Evolutionary conservation across 1,140 invertebrate species (phyloP).

Genomic region (Caerostris extrusa): DNA sequence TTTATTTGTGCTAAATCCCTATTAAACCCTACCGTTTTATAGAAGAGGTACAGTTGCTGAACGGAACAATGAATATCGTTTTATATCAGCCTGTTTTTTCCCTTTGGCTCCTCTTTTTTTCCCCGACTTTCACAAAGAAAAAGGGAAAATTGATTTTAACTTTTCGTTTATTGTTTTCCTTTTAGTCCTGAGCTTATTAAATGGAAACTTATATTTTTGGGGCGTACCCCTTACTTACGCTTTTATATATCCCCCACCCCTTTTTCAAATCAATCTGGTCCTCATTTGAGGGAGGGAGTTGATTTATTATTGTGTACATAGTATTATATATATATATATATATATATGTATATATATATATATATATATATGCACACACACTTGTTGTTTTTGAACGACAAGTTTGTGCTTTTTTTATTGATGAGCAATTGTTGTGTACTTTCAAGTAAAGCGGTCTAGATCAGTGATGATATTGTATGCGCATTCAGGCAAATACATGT

Average conservation of each 20-base stretch:
- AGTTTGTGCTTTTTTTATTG: constrained; percentile 6
- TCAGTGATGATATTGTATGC: constrained; percentile 9
- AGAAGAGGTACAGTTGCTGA: neutral
- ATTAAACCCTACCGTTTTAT: neutral
- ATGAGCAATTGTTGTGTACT: neutral
- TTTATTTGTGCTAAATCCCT: neutral
- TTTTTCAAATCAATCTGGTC: neutral
- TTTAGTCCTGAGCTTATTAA: constrained; percentile 3
- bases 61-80: constrained; percentile 21
- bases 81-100: constrained; percentile 10
- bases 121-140: neutral
- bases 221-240: neutral
- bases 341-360: neutral
- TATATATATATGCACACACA: neutral
- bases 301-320: neutral
- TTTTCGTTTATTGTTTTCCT: neutral
- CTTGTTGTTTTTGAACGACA: neutral
- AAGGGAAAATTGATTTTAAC: constrained; percentile 6
- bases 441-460: neutral
- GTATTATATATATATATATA: neutral
- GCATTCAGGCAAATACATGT: neutral
- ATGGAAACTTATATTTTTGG: constrained; percentile 18
- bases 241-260: neutral
- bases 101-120: neutral
- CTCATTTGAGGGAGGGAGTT: neutral